Evolutionary conservation across 2,888 invertebrate species (phyloP).

Genomic region (Mythimna albipuncta): DNA sequence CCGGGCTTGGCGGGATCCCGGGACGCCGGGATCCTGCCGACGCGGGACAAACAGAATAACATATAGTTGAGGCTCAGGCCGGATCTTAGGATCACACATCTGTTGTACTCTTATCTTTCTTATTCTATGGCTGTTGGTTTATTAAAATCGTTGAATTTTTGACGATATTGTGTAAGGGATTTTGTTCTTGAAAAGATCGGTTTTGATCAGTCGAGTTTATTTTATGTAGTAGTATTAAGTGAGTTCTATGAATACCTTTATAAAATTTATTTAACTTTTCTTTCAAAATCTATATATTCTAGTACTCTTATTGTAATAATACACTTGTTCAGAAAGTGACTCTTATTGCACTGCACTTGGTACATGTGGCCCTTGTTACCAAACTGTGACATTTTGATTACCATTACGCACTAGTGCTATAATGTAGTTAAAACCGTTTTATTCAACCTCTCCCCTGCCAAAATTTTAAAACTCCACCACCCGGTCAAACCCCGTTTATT

Average conservation of each 20-base stretch:
- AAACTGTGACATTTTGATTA: no score
- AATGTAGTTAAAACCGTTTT: no score
- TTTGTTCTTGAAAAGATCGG: not conserved
- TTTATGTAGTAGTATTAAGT: not conserved
- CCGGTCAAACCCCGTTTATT: no score
- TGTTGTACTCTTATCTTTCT: conserved; percentile 34
- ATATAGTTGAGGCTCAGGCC: conserved; percentile 56
- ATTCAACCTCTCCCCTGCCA: no score
- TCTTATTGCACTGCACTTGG: no score
- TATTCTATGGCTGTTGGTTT: conserved; percentile 46
- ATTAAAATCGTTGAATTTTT: conserved; percentile 49
- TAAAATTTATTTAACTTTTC: not conserved
- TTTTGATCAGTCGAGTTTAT: not conserved
- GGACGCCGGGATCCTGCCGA: conserved; percentile 29
- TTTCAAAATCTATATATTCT: not conserved
- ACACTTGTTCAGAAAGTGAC: no score
- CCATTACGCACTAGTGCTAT: no score
- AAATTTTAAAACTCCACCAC: no score
- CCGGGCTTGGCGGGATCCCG: conserved; percentile 49
- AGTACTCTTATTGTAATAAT: not conserved
- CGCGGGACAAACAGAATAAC: conserved; percentile 68
- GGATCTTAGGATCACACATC: conserved; percentile 49
- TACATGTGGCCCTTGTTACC: no score
- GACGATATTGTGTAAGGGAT: conserved; percentile 5
- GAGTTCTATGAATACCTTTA: no score